A percentile compares a stretch with the other conserved stretches of the same genome.
Conservation (phyloP, 2,888 invertebrate species). For the Spisula solida region DNA sequence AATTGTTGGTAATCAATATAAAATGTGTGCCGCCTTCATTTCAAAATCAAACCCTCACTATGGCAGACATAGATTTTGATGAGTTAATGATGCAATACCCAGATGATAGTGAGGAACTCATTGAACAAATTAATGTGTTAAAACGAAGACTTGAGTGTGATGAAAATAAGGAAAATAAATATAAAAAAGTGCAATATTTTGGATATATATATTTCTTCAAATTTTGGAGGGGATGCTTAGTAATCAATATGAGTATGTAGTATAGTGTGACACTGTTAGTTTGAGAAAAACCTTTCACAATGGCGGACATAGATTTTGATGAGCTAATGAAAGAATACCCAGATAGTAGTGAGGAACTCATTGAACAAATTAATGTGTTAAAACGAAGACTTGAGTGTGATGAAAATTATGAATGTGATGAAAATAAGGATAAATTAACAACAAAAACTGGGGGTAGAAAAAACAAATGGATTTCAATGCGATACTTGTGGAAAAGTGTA, state of each 20-base stretch:
- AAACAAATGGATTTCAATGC: conserved; percentile 33
- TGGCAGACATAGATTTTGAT: conserved; percentile 39
- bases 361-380: conserved; percentile 35
- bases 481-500: conserved; percentile 45
- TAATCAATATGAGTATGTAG: too few relatives aligned
- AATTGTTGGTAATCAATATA: too few relatives aligned
- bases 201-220: too few relatives aligned
- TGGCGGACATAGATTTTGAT: conserved; percentile 39
- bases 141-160: conserved; percentile 45
- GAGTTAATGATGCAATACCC: conserved; percentile 4
- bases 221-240: too few relatives aligned
- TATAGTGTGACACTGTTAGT: not conserved
- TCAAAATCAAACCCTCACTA: conserved; percentile 8
- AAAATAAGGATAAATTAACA: too few relatives aligned
- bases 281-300: conserved; percentile 19
- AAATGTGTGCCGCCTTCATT: not conserved
- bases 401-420: conserved; percentile 13
- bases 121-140: conserved; percentile 35
- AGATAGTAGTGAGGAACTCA: conserved; percentile 30
- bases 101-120: conserved; percentile 32
- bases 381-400: conserved; percentile 45
- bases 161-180: conserved; percentile 18
- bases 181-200: too few relatives aligned
- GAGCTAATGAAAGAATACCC: conserved; percentile 12
- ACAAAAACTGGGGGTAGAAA: too few relatives aligned